phyloP scores from a whole-genome alignment of 2,888 invertebrate species.

The Oligia latruncula region DNA sequence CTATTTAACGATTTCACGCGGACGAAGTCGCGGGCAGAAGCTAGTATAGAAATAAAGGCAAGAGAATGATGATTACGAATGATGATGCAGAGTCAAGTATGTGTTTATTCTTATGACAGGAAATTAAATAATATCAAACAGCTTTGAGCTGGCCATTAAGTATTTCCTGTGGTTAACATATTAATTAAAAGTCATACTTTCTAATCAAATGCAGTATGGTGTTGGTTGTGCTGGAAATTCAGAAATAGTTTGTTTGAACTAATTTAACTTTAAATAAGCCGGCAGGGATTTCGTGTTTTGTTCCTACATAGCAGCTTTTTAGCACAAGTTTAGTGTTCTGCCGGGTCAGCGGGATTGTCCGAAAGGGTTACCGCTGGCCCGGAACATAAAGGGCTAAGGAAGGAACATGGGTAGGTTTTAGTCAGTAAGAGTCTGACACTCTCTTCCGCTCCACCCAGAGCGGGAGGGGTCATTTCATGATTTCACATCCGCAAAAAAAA shows the following conservation, averaged over 20 bases:
- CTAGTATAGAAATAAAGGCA: neutral
- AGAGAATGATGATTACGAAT: neutral
- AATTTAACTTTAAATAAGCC: conserved; percentile 38
- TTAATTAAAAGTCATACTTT: neutral
- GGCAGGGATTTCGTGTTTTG: conserved; percentile 16
- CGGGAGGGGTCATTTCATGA: no score
- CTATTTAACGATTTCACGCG: no score
- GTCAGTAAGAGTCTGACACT: no score
- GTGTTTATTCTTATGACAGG: neutral
- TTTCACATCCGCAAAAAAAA: no score
- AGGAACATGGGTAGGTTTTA: no score
- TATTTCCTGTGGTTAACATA: neutral
- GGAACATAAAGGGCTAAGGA: no score
- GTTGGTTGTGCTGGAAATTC: neutral
- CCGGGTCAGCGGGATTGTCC: no score
- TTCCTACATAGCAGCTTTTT: neutral
- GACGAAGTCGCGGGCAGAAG: neutral
- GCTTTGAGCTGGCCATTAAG: neutral
- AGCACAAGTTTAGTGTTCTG: no score
- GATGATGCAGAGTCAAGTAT: neutral
- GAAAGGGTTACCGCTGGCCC: no score
- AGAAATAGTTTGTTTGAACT: conserved; percentile 10
- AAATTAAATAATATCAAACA: neutral
- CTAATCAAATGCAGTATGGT: neutral
- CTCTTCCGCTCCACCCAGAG: no score